Percentiles rank a stretch among this genome's conserved stretches.
phyloP scores from a whole-genome alignment of 2,113 vertebrate genomes.

The Pholis gunnellus region DNA sequence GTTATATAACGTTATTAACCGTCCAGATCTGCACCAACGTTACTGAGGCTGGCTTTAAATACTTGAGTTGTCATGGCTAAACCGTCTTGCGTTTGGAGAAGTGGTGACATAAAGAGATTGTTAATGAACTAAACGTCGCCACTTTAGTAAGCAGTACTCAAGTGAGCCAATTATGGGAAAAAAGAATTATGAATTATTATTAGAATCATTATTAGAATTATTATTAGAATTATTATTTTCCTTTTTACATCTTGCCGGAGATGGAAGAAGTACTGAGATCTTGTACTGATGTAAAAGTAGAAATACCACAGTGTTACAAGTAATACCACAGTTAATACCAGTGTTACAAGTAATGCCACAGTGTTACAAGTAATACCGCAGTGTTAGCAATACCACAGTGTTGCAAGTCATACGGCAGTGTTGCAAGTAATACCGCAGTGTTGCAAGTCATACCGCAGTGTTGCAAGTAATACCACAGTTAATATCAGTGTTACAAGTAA shows the following conservation, averaged over 20 bases:
- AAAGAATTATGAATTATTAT: too few relatives aligned
- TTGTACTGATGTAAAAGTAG: not conserved
- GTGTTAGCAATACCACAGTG: too few relatives aligned
- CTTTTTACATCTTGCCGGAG: not conserved
- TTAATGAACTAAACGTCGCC: not conserved
- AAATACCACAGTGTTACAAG: not conserved
- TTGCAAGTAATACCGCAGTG: too few relatives aligned
- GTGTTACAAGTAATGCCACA: too few relatives aligned
- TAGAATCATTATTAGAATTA: too few relatives aligned
- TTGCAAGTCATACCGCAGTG: too few relatives aligned
- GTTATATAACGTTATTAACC: not conserved
- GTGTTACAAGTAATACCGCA: too few relatives aligned
- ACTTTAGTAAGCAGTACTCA: not conserved
- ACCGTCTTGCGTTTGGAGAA: not conserved
- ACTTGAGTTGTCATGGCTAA: not conserved
- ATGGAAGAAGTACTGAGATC: not conserved
- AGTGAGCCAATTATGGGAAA: constrained; percentile 1
- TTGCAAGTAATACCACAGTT: too few relatives aligned
- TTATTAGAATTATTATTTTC: too few relatives aligned
- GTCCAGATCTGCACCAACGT: not conserved
- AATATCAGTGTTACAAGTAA: too few relatives aligned
- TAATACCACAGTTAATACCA: too few relatives aligned
- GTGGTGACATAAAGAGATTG: not conserved
- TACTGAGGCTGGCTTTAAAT: not conserved
- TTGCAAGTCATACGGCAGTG: too few relatives aligned